A percentile compares a stretch with the other conserved stretches of the same genome.
phyloP scores from a whole-genome alignment of 2,113 vertebrate genomes.

The Calidris pygmaea region DNA sequence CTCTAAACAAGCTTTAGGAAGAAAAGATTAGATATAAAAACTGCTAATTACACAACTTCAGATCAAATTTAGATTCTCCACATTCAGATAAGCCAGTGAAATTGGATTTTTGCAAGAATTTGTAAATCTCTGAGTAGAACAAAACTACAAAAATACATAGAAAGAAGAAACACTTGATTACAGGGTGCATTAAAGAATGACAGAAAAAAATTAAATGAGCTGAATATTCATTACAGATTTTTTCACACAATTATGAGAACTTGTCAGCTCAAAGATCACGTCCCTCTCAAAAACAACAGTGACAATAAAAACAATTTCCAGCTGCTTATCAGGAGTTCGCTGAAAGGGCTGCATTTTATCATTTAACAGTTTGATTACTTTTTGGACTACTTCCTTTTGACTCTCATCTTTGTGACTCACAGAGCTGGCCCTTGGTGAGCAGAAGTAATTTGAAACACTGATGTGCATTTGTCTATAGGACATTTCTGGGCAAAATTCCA shows the following conservation, averaged over 20 bases:
- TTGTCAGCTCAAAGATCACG: neutral
- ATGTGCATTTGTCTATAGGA: slow-evolving; percentile 35
- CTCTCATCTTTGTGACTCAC: slow-evolving; percentile 45
- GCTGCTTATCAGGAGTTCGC: neutral
- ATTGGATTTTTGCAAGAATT: neutral
- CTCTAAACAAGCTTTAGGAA: neutral
- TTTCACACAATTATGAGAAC: neutral
- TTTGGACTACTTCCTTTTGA: slow-evolving; percentile 18
- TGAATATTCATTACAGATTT: neutral
- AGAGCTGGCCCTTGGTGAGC: neutral
- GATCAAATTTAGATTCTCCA: neutral
- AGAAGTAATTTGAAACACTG: slow-evolving; percentile 34
- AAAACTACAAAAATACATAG: neutral
- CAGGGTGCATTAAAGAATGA: neutral
- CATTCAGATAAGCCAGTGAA: neutral
- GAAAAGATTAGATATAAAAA: neutral
- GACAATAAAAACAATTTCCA: slow-evolving; percentile 20
- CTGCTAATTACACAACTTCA: neutral
- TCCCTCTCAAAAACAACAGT: neutral
- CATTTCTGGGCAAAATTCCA: slow-evolving; percentile 70
- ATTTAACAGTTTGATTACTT: slow-evolving; percentile 37
- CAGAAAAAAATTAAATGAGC: neutral
- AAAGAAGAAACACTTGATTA: neutral
- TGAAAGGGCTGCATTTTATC: slow-evolving; percentile 8
- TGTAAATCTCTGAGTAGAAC: neutral